phyloP scores from a whole-genome alignment of 2,113 vertebrate species.

The Bujurquina vittata region DNA sequence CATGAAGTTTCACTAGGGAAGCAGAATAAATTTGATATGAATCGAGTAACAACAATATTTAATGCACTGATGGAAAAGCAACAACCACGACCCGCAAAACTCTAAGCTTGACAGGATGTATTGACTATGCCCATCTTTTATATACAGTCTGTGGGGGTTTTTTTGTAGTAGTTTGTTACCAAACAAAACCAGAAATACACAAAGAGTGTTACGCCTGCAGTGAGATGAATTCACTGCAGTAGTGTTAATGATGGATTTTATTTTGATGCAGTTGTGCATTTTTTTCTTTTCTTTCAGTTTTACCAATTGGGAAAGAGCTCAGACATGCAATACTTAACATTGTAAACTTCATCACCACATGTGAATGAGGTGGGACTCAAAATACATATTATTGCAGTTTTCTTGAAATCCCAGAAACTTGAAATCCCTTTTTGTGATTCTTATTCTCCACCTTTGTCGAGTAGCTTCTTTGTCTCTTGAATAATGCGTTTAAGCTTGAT shows the following conservation, averaged over 20 bases:
- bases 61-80: not conserved
- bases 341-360: not conserved
- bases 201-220: not conserved
- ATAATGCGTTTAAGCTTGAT: slow-evolving; percentile 13
- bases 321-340: not conserved
- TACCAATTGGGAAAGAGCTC: not conserved
- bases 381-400: not conserved
- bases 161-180: not conserved
- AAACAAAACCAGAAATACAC: not conserved
- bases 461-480: not conserved
- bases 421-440: not conserved
- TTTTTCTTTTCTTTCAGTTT: not conserved
- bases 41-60: not conserved
- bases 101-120: too few species aligned
- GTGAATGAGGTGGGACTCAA: not conserved
- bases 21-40: not conserved
- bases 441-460: not conserved
- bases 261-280: not conserved
- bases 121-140: too few species aligned
- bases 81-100: too few species aligned
- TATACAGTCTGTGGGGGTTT: not conserved
- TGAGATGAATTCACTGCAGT: not conserved
- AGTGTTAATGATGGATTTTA: not conserved
- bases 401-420: not conserved
- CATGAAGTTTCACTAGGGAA: not conserved